Base-by-base conservation (phyloP, 2,113 vertebrate genomes). In the Xiphophorus maculatus region DNA sequence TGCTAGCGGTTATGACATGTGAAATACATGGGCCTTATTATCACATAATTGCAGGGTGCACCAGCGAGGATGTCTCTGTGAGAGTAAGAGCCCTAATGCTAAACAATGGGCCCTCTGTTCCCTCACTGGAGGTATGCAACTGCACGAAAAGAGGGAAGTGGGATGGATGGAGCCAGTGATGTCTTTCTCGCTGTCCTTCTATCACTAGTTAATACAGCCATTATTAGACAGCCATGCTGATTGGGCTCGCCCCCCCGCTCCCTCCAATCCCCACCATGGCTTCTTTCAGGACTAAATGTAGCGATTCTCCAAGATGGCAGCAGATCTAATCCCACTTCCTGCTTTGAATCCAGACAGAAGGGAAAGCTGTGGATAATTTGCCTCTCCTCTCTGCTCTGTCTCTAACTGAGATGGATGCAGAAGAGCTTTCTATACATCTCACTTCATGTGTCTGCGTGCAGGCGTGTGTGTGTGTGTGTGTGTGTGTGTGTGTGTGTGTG, bases 371-470 rank as follows among this genome's bases (percentile, higher is more conserved):
- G 71, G 89, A 89, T 87, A 83, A 91, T 84, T 77, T 80, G 73
- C 71, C 80, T 81, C 82, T 66, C 80, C 74, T 85, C 80, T 69
- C 78, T 77, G 65, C 32, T 40, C 77, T 73, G 89, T 85, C 79
- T 90, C 79, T 85, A 86, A 86, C 84, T 71, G 87, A 84, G 88
- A 91, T 85, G 84, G 87, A 88, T 89, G 88, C 78, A 82, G 85
- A 90, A 81, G 82, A 86, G 84, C 66, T 86, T 79, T 85, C 82
- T 74, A 72, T 82, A 73, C 51, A 33, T 71, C 62, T 87, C 74
- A 54, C n/a, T 80, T 73, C 81, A 63, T 60, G 79, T 61, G 77
- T 68, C 68, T 66, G 80, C 63, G 79, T 70, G 69, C 63, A 73
- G 40, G 70, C 51, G 66, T 73, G 74, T 69, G 68, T 35, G 83